These are phyloP conservation scores for Nothura maculosa DNA, from an alignment of 2,797 vertebrate genomes.

Conservation along the genomic window DNA sequence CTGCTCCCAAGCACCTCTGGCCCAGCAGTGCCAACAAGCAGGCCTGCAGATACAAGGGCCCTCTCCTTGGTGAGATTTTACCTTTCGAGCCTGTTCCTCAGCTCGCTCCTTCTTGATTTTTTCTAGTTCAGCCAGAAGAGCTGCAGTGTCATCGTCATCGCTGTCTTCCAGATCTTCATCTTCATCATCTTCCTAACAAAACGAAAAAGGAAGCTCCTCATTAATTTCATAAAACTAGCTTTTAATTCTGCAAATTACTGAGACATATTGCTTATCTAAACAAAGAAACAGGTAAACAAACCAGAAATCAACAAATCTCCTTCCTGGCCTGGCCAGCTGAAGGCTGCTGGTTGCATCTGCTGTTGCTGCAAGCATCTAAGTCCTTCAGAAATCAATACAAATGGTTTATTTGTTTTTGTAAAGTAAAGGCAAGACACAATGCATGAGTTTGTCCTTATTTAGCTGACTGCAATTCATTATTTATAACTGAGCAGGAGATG, in stretches of 20 bases:
- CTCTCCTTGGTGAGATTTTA: constrained; percentile 62
- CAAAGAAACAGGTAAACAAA: neutral
- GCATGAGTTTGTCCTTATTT: neutral
- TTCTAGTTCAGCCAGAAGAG: constrained; percentile 96
- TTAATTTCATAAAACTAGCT: neutral
- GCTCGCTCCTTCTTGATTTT: constrained; percentile 98
- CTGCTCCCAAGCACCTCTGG: neutral
- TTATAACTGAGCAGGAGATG: neutral
- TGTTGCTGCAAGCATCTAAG: too few species aligned
- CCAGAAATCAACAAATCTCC: neutral
- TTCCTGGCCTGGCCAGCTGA: neutral
- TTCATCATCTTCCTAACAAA: constrained; percentile 84
- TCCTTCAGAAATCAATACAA: neutral
- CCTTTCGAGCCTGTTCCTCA: constrained; percentile 97
- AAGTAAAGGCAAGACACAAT: neutral
- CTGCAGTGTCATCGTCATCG: constrained; percentile 96
- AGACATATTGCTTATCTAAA: neutral
- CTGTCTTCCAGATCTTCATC: constrained; percentile 94
- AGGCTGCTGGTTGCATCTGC: neutral
- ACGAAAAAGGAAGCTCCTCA: fast-evolving
- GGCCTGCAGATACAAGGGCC: neutral
- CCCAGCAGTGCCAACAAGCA: neutral
- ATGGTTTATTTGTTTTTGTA: neutral
- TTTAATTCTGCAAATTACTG: neutral
- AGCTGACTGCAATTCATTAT: neutral